These are phyloP conservation scores for Poecilia gillii DNA, from an alignment of 2,797 vertebrate species.

Conservation along the genomic window DNA sequence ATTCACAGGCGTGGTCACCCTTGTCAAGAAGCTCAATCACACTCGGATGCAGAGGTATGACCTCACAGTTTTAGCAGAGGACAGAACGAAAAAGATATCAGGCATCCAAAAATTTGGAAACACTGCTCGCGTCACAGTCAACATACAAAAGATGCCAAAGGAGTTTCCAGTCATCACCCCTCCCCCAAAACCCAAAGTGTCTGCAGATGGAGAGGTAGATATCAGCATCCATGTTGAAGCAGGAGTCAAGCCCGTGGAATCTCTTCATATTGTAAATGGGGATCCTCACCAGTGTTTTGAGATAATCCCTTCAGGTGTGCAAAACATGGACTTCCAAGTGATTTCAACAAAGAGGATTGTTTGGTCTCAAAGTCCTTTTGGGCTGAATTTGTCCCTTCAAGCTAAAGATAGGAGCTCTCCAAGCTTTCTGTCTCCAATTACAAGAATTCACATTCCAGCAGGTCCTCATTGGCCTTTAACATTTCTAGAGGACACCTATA, in stretches of 20 bases:
- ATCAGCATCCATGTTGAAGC: slow-evolving; percentile 83
- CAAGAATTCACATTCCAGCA: slow-evolving; percentile 84
- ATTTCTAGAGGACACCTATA: slow-evolving; percentile 87
- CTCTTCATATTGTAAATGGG: slow-evolving; percentile 86
- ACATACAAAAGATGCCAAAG: slow-evolving; percentile 80
- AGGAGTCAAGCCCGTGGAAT: slow-evolving; percentile 80
- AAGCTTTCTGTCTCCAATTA: slow-evolving; percentile 80
- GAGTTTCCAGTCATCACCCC: slow-evolving; percentile 80
- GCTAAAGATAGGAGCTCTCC: slow-evolving; percentile 86
- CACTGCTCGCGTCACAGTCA: slow-evolving; percentile 84
- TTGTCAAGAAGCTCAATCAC: slow-evolving; percentile 85
- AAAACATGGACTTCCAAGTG: slow-evolving; percentile 86
- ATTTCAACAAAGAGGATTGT: slow-evolving; percentile 87
- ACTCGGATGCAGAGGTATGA: slow-evolving; percentile 84
- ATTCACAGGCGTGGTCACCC: slow-evolving; percentile 87
- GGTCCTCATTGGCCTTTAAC: slow-evolving; percentile 77
- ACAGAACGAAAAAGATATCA: slow-evolving; percentile 90
- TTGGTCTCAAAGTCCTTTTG: slow-evolving; percentile 86
- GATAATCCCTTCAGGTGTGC: slow-evolving; percentile 83
- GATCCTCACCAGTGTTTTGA: slow-evolving; percentile 88
- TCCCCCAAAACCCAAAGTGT: slow-evolving; percentile 51
- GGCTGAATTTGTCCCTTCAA: slow-evolving; percentile 93
- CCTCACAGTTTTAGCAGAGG: slow-evolving; percentile 91
- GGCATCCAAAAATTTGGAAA: slow-evolving; percentile 91
- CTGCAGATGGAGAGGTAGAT: slow-evolving; percentile 73